phyloP scores from a whole-genome alignment of 2,113 vertebrate species.

The Bagarius yarrelli region DNA sequence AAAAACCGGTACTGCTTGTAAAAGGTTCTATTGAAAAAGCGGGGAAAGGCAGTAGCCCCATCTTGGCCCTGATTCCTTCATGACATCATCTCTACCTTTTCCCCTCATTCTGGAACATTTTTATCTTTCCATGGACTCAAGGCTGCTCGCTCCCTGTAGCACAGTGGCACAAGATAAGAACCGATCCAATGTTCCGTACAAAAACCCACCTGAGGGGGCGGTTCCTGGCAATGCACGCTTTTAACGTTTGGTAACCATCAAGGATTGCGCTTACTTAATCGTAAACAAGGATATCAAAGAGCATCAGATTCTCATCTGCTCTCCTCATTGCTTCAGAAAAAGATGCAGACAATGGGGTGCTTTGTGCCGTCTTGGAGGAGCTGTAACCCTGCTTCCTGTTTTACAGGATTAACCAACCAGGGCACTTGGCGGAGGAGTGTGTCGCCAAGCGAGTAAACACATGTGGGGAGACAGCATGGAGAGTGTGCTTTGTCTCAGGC shows the following conservation, averaged over 20 bases:
- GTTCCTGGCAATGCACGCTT: slow-evolving; percentile 6
- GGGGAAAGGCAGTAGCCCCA: neutral
- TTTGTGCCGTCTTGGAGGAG: slow-evolving; percentile 49
- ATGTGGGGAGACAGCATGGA: slow-evolving; percentile 3
- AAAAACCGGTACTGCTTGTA: neutral
- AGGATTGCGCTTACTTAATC: slow-evolving; percentile 29
- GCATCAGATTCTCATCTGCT: slow-evolving; percentile 42
- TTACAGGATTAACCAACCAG: slow-evolving; percentile 42
- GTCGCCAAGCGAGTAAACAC: slow-evolving; percentile 10
- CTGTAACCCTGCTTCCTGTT: slow-evolving; percentile 50
- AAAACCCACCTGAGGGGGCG: neutral
- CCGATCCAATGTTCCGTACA: slow-evolving; percentile 20
- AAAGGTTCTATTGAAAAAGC: neutral
- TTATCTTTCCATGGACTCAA: neutral
- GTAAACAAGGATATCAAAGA: slow-evolving; percentile 39
- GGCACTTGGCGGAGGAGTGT: slow-evolving; percentile 18
- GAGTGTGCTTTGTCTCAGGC: neutral
- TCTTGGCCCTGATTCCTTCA: slow-evolving; percentile 14
- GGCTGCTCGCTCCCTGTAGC: neutral
- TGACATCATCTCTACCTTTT: slow-evolving; percentile 7
- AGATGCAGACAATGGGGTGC: slow-evolving; percentile 49
- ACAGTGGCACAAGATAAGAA: slow-evolving; percentile 18
- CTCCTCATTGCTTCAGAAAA: slow-evolving; percentile 21
- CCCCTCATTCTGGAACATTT: slow-evolving; percentile 14
- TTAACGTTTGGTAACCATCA: slow-evolving; percentile 33